Conservation (phyloP, 2,888 invertebrate genomes). For the Malthinus flaveolus region DNA sequence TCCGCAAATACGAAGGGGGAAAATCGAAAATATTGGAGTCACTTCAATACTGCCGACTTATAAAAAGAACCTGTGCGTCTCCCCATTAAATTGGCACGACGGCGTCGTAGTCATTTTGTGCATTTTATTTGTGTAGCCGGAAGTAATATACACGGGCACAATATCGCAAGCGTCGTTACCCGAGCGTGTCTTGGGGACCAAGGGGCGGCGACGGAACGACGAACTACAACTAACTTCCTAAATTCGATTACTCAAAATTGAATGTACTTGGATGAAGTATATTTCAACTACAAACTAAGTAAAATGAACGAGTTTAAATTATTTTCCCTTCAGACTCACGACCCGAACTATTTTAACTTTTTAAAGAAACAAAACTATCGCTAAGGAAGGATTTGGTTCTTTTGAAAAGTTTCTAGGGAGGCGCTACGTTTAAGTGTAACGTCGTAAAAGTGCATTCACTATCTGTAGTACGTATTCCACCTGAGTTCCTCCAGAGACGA, state of each 20-base stretch:
- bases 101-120: conserved; percentile 13
- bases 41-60: no score
- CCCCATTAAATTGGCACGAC: conserved; percentile 16
- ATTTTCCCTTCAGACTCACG: no score
- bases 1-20: no score
- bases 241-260: conserved; percentile 35
- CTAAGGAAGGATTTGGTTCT: no score
- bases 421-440: no score
- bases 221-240: conserved; percentile 31
- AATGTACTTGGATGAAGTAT: conserved; percentile 32
- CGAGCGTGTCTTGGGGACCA: conserved; percentile 9
- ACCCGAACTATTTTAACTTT: neutral
- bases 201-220: conserved; percentile 25
- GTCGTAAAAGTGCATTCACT: no score
- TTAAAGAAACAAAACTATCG: neutral
- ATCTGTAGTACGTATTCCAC: no score
- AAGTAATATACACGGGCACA: conserved; percentile 22
- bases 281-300: conserved; percentile 22
- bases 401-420: no score
- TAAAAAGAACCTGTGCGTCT: conserved; percentile 3
- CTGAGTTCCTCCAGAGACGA: no score
- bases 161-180: conserved; percentile 25
- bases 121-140: conserved; percentile 23
- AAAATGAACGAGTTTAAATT: no score
- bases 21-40: no score